Base-by-base conservation (phyloP, 2,888 invertebrate species). In the Melanostoma scalare region DNA sequence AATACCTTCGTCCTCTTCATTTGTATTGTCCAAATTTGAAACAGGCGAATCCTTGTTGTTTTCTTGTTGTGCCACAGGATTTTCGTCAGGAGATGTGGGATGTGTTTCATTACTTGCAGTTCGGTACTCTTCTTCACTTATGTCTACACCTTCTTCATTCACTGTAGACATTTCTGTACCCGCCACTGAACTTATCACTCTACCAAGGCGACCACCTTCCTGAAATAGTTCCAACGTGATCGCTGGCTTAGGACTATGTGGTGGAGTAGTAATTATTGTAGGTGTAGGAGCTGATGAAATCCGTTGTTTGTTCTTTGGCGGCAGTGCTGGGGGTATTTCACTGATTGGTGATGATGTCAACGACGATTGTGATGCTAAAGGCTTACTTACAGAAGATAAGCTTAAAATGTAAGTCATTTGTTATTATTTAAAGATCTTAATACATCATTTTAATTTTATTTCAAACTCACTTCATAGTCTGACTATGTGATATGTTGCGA, bases 281-380 rank as follows among this genome's bases (percentile, higher is more conserved):
- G 89, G 89, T 42, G 89, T 88, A 35, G 87, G 73, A 20, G 86
- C 67, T 35, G 88, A 86, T 9, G 88, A 85, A 44, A 88, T 88
- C 68, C 90, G 88, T 86, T 88, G 90, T 86, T 91, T 93, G 75
- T 89, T 92, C 90, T 94, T 94, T 84, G 94, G 94, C 75, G 94
- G 94, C 88, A 94, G 89, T 61, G 94, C 94, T 35, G 94, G 94
- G 52, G 94, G 94, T 85, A 91, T 90, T 88, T 92, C 90, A 56
- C 71, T 84, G 10, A 68, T 86, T 35, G 86, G 85, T 61, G 86
- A 85, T 65, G 87, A 85, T 52, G 75, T 78, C 38, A 80, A 40
- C 35, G 86, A 84, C 31, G 86, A 84, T 52, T 86, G 85, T 69
- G 85, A 65, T 61, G 69, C 46, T 4, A 80, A 8, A 3, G 68